Conservation (phyloP, 2,888 invertebrate species). For the Melanargia galathea region DNA sequence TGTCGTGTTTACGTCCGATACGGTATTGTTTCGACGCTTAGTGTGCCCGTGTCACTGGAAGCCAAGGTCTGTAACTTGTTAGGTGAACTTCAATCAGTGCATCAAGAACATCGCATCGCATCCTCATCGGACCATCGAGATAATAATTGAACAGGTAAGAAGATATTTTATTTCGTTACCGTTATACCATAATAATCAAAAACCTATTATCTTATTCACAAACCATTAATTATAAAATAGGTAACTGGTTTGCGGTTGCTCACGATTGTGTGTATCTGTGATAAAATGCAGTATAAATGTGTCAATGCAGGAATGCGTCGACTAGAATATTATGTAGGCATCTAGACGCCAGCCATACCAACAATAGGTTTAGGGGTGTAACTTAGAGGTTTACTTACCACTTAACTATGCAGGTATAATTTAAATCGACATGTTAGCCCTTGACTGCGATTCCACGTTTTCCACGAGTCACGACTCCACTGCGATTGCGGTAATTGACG, state of each 20-base stretch:
- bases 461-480: too few species aligned
- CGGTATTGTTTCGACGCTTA: conserved; percentile 17
- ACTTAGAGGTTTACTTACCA: not conserved
- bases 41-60: not conserved
- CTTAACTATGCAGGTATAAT: too few species aligned
- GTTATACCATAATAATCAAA: not conserved
- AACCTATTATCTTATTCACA: not conserved
- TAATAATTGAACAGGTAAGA: conserved; percentile 6
- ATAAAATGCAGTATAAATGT: not conserved
- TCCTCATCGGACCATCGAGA: not conserved
- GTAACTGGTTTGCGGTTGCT: conserved; percentile 4
- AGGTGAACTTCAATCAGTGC: conserved; percentile 12
- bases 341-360: too few species aligned
- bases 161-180: conserved; percentile 9
- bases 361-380: not conserved
- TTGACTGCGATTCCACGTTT: too few species aligned
- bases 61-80: conserved; percentile 2
- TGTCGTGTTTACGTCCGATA: conserved; percentile 23
- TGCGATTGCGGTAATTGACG: too few species aligned
- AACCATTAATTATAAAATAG: not conserved
- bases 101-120: not conserved
- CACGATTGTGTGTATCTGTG: not conserved
- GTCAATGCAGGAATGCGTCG: not conserved
- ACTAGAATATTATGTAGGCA: too few species aligned
- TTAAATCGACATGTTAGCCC: too few species aligned